Conservation (phyloP, 2,113 vertebrate species). For the Elgaria multicarinata region DNA sequence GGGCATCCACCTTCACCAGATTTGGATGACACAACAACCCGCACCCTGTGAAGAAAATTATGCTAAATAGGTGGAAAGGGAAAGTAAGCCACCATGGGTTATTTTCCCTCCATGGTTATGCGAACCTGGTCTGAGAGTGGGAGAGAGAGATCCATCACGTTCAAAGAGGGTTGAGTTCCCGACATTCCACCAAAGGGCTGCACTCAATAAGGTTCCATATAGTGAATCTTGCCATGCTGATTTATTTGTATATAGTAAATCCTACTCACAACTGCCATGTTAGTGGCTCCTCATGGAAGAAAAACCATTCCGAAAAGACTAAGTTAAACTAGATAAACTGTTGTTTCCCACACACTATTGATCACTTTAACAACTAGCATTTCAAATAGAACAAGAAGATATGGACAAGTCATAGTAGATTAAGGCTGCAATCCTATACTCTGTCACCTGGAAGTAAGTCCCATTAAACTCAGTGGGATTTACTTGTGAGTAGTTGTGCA, state of each 20-base stretch:
- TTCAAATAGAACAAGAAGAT: neutral
- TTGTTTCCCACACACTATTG: neutral
- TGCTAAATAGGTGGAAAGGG: too few species aligned
- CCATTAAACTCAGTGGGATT: neutral
- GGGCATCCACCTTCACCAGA: too few species aligned
- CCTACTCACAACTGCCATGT: neutral
- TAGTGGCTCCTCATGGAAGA: neutral
- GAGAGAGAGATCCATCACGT: too few species aligned
- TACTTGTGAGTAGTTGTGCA: neutral
- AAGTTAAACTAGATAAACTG: constrained; percentile 1
- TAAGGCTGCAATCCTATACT: neutral
- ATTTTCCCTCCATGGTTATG: too few species aligned
- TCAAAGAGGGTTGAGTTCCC: too few species aligned
- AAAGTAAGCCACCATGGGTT: too few species aligned
- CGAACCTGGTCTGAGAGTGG: too few species aligned
- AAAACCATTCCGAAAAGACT: neutral
- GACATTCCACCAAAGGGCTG: too few species aligned
- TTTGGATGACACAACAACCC: too few species aligned
- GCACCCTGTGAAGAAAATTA: too few species aligned
- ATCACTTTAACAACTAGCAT: too few species aligned
- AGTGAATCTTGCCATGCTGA: neutral
- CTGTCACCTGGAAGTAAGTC: neutral
- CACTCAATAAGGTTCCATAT: too few species aligned
- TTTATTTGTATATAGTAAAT: neutral
- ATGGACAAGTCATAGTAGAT: neutral